phyloP scores from a whole-genome alignment of 1,140 invertebrate genomes.

The Brachystomella parvula region DNA sequence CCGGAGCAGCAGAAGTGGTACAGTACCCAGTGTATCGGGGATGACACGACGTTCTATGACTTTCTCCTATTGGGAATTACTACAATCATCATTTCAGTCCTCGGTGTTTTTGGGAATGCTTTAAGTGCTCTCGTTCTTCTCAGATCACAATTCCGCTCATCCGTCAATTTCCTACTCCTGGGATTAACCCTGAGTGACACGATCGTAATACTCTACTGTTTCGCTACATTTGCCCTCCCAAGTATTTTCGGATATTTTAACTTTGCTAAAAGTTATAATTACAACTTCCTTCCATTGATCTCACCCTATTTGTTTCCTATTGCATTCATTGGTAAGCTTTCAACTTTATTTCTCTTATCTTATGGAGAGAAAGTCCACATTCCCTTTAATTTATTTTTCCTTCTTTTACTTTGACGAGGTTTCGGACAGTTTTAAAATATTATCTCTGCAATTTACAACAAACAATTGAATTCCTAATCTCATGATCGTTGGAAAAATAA shows the following conservation, averaged over 20 bases:
- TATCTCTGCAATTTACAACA: no score
- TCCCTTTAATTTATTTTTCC: no score
- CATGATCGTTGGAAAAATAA: no score
- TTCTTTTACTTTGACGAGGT: no score
- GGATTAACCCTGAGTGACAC: slow-evolving; percentile 84
- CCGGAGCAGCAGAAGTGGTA: background rate
- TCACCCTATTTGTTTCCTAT: slow-evolving; percentile 10
- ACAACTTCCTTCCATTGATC: slow-evolving; percentile 4
- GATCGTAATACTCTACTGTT: slow-evolving; percentile 70
- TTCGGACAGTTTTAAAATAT: no score
- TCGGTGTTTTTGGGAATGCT: slow-evolving; percentile 79
- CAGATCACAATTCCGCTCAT: slow-evolving; percentile 82
- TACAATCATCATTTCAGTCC: slow-evolving; percentile 66
- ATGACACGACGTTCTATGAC: background rate
- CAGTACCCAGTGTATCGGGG: background rate
- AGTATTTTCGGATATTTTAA: slow-evolving; percentile 70
- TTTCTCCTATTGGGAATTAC: slow-evolving; percentile 54
- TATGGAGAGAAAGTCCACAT: no score
- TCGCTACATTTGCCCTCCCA: slow-evolving; percentile 75
- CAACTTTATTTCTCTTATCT: background rate
- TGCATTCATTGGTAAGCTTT: slow-evolving; percentile 2
- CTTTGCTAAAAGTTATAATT: slow-evolving; percentile 7
- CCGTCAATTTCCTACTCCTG: slow-evolving; percentile 83
- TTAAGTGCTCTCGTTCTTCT: slow-evolving; percentile 85
- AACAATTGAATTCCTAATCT: no score